Percentiles rank a stretch among this genome's conserved stretches.
phyloP scores from a whole-genome alignment of 2,797 vertebrate genomes.

The Gadopsis marmoratus region DNA sequence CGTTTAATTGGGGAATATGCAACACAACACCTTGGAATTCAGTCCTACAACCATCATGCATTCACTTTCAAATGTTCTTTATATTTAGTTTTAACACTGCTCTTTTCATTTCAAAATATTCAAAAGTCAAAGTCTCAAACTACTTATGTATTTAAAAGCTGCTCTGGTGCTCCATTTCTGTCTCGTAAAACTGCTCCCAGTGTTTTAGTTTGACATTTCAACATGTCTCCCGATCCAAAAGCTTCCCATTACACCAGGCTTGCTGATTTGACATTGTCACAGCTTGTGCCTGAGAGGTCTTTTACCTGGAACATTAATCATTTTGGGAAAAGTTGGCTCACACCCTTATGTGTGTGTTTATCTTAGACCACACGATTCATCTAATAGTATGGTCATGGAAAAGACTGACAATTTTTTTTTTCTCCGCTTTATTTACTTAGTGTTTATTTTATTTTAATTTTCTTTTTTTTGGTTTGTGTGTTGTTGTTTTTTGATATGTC shows the following conservation, averaged over 20 bases:
- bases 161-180: conserved; percentile 5
- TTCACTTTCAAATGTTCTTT: neutral
- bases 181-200: conserved; percentile 20
- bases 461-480: neutral
- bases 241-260: conserved; percentile 23
- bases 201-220: conserved; percentile 47
- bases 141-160: conserved; percentile 22
- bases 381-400: conserved; percentile 17
- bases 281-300: conserved; percentile 27
- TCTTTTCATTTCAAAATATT: conserved; percentile 9
- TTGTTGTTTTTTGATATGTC: conserved; percentile 22
- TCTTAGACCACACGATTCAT: conserved; percentile 37
- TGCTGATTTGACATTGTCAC: conserved; percentile 31
- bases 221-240: conserved; percentile 23
- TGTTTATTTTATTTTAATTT: neutral
- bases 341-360: conserved; percentile 30
- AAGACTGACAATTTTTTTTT: conserved; percentile 28
- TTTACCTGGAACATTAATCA: conserved; percentile 49
- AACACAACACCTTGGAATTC: neutral
- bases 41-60: neutral
- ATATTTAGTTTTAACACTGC: conserved; percentile 5
- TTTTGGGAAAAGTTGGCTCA: conserved; percentile 31
- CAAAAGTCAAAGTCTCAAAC: conserved; percentile 4
- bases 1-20: neutral
- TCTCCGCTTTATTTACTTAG: conserved; percentile 36